Percentiles rank a stretch among this genome's conserved stretches.
Conservation (phyloP, 2,888 invertebrate genomes). For the Philereme transversata region DNA sequence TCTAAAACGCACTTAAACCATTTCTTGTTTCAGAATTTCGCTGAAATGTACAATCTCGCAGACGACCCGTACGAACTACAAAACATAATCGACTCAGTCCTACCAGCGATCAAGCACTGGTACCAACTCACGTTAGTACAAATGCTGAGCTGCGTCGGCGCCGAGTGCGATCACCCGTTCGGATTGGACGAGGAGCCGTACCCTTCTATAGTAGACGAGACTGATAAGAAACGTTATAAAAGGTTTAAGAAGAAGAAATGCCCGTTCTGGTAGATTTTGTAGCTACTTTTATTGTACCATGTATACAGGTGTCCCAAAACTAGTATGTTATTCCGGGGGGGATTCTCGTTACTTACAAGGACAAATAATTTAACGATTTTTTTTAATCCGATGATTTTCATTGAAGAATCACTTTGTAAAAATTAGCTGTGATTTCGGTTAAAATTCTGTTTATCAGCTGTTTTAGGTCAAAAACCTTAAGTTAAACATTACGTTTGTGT, state of each 20-base stretch:
- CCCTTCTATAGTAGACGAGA: constrained; percentile 6
- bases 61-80: constrained; percentile 88
- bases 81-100: constrained; percentile 82
- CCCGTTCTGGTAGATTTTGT: constrained; percentile 22
- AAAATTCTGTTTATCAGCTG: too few relatives aligned
- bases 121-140: constrained; percentile 78
- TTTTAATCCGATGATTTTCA: too few relatives aligned
- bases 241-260: constrained; percentile 33
- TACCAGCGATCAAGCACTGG: constrained; percentile 81
- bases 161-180: constrained; percentile 55
- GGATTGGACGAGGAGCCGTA: constrained; percentile 17
- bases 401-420: too few relatives aligned
- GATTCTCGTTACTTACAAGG: too few relatives aligned
- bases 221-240: constrained; percentile 22
- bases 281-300: too few relatives aligned
- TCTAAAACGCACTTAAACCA: too few relatives aligned
- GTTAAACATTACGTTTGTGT: too few relatives aligned
- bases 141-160: constrained; percentile 76
- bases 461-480: too few relatives aligned
- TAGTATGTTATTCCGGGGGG: too few relatives aligned
- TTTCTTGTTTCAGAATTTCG: constrained; percentile 83
- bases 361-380: too few relatives aligned
- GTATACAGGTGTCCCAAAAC: too few relatives aligned
- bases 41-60: constrained; percentile 90
- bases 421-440: too few relatives aligned